Evolutionary conservation across 2,888 invertebrate genomes (phyloP), one percentile per base, ranked within the genome.

Genomic region (Siphlonurus alternatus): DNA sequence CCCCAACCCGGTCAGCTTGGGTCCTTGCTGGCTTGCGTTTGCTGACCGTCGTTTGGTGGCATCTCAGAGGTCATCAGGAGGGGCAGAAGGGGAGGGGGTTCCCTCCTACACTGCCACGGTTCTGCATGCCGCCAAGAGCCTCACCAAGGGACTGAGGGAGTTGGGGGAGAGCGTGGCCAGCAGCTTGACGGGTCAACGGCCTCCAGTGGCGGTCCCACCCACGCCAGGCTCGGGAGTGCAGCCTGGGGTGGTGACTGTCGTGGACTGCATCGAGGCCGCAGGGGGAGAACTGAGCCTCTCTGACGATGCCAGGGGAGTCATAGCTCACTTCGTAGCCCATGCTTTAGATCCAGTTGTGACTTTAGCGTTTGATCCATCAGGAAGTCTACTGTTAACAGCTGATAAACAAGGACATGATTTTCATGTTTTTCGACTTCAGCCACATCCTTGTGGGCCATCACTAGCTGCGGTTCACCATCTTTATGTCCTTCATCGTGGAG

Each of bases 381-480:
- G 96, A 60, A 85, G 90, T 78, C 76, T 97, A 66, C 79, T 97
- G 59, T 80, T 96, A 69, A 95, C 95, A 0, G 93, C 94, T 0
- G 96, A 96, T 75, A 86, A 87, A 69, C 83, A 91, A 23, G 97
- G 96, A 0, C 93, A 96, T 73, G 92, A 94, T 74, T 99, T 99
- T 79, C 91, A 99, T 76, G 83, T 99, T 70, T 99, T 97, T 77
- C 83, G 93, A 65, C 84, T 99, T 69, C 90, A 94, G 73, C 90
- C 96, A 0, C 97, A 97, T 79, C 91, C 94, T 0, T 86, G 88
- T 62, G 90, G 92, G 0, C 86, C 94, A 10, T 84, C 88, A 23
- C 77, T 94, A 65, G 92, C 94, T 0, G 87, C 93, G 0, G 89
- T 93, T 25, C 93, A 98, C 74, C 99, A 99, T 77, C 79, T 99